Evolutionary conservation across 1,140 invertebrate genomes (phyloP), one percentile per base, ranked within the genome.

Genomic region (Pseudoatta argentina): DNA sequence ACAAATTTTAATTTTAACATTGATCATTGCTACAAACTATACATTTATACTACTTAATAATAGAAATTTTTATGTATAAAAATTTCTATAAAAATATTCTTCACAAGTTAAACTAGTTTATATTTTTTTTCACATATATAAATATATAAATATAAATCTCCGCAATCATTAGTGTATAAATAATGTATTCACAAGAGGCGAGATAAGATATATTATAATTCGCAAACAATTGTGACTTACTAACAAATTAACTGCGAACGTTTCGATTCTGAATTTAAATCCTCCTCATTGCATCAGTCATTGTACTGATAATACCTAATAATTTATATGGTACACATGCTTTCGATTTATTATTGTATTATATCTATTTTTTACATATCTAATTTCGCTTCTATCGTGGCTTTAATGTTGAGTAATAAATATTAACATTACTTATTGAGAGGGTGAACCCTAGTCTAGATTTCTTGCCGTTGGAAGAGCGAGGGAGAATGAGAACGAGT

Each of bases 401-500:
- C 5, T 10, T 2, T 59, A 64, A 78, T 34, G 53, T 34, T 57
- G 57, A 55, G 10, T 39, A 71, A 57, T 71, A 71, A n/a, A 67
- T 24, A 67, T 12, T 34, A 67, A 79, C 34, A 14, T 71, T 30
- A 34, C 8, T 81, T 69, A 79, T 55, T 44, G 21, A 16, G 10
- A 55, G 66, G 12, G 34, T 18, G 18, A 30, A n/a, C 5, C 51
- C 64, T 55, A 39, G 30, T 81, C 48, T 55, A 27, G 18, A 73
- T 89, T 77, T 48, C 59, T 88, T 71, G 12, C 64, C 44, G 3
- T n/a, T 75, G 67, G 86, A 85, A 83, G 53, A 69, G 86, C 85
- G 61, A 89, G 85, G 71, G 88, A 89, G 24, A 12, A 88, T 91
- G 76, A 48, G 77, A 89, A 89, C 8, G 51, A 87, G 90, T 88